A percentile compares a stretch with the other conserved stretches of the same genome.
Conservation (phyloP, 2,113 vertebrate species). For the Colinus virginianus region DNA sequence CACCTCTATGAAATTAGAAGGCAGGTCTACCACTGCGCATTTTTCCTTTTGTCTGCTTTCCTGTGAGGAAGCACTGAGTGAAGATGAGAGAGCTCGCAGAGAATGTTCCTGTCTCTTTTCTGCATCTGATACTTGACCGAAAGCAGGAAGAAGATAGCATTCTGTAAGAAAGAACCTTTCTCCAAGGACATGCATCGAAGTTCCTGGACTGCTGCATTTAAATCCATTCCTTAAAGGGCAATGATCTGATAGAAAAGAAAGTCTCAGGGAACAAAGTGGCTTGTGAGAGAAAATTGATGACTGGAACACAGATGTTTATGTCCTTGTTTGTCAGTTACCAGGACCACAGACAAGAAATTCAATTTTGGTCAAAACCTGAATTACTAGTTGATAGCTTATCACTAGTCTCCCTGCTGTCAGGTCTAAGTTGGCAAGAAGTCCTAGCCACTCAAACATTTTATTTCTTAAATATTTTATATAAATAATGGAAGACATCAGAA, state of each 20-base stretch:
- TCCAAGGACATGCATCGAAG: constrained; percentile 5
- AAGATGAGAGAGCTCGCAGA: background rate
- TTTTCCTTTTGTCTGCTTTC: background rate
- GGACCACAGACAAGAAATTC: background rate
- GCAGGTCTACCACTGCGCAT: background rate
- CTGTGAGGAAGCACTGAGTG: background rate
- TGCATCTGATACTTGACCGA: background rate
- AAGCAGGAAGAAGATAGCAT: background rate
- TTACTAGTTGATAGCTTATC: background rate
- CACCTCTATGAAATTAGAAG: background rate
- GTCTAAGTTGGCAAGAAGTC: background rate
- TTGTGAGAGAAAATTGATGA: background rate
- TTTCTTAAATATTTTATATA: background rate
- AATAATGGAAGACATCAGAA: background rate
- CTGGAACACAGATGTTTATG: background rate
- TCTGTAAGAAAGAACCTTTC: background rate
- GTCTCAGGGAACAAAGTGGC: background rate
- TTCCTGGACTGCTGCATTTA: background rate
- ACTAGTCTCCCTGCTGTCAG: background rate
- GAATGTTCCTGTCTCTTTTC: background rate
- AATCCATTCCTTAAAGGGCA: constrained; percentile 19
- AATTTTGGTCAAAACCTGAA: background rate
- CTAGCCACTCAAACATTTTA: background rate
- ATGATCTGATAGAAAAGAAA: background rate
- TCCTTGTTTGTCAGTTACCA: constrained; percentile 1